phyloP scores from a whole-genome alignment of 2,113 vertebrate genomes.

The Spermophilus dauricus region DNA sequence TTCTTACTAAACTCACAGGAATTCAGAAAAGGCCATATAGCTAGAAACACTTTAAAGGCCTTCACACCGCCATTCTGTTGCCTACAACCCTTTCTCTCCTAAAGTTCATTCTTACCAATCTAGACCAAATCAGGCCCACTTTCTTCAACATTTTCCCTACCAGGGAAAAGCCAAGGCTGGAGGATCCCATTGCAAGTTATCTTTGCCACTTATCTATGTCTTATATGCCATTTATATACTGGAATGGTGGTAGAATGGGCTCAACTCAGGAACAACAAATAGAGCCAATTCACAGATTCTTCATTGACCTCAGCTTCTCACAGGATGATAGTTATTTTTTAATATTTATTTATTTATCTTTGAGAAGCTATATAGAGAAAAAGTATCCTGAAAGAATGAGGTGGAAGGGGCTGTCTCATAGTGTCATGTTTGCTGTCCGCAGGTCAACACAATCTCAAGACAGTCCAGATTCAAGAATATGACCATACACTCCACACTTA shows the following conservation, averaged over 20 bases:
- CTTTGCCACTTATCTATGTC: neutral
- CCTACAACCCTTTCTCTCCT: neutral
- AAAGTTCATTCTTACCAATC: neutral
- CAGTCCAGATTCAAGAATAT: neutral
- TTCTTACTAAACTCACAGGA: neutral
- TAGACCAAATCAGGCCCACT: neutral
- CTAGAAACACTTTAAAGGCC: neutral
- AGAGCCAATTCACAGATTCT: neutral
- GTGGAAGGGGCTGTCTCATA: neutral
- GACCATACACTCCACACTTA: neutral
- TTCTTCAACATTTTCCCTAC: neutral
- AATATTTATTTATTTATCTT: neutral
- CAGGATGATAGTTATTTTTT: neutral
- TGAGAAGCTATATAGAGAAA: neutral
- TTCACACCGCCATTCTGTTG: neutral
- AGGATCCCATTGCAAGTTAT: neutral
- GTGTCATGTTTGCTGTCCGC: neutral
- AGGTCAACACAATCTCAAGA: neutral
- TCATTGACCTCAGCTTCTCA: neutral
- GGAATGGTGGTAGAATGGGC: rapidly evolving
- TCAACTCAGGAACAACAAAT: neutral
- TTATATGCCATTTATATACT: too few species aligned
- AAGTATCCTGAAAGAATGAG: neutral
- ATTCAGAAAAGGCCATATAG: neutral
- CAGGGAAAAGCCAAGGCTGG: neutral